These are phyloP conservation scores for Ceyx cyanopectus DNA, from an alignment of 2,113 vertebrate species.

Conservation along the genomic window DNA sequence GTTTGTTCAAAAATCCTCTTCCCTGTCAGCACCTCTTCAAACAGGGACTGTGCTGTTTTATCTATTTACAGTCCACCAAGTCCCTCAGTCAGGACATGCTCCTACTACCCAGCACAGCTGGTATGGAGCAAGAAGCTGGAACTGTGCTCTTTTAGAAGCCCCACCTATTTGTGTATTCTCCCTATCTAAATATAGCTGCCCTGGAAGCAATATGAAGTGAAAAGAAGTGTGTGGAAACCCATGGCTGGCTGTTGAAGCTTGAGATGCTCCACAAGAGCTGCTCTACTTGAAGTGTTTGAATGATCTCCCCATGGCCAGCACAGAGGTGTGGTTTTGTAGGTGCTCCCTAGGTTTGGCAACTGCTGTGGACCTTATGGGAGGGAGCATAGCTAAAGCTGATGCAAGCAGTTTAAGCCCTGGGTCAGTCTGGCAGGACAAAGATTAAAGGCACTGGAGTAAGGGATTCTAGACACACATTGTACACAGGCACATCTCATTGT, in stretches of 20 bases:
- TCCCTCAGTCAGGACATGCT: neutral
- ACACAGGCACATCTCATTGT: neutral
- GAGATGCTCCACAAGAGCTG: neutral
- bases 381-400: neutral
- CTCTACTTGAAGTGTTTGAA: neutral
- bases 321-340: rapidly evolving
- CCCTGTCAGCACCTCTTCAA: neutral
- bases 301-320: neutral
- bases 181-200: neutral
- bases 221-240: neutral
- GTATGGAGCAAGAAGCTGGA: neutral
- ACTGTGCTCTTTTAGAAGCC: neutral
- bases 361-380: neutral
- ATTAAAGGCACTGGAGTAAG: neutral
- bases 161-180: neutral
- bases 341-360: neutral
- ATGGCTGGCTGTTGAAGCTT: neutral
- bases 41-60: neutral
- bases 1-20: neutral
- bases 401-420: neutral
- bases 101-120: neutral
- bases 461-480: neutral
- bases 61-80: rapidly evolving
- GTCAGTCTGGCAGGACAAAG: neutral
- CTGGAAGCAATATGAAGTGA: neutral